Base-by-base conservation (phyloP, 2,888 invertebrate species). In the Shargacucullia verbasci region DNA sequence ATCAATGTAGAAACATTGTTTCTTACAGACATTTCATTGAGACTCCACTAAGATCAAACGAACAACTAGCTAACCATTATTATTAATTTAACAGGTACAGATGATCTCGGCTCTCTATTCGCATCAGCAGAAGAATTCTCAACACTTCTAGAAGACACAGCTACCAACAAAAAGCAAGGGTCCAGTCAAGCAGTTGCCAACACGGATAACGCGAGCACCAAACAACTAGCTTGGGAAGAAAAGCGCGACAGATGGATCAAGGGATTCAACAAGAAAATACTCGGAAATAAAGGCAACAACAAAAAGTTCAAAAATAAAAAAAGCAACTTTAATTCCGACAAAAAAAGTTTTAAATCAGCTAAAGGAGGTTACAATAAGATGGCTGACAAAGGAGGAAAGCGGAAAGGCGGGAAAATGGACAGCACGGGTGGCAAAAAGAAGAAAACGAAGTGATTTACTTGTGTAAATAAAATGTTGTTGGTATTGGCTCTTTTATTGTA, bases 121-220 rank as follows among this genome's bases (percentile, higher is more conserved):
- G 97, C 97, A 2, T 97, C 97, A 0, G 98, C 98, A 0, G 98
- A 98, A 86, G 96, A 98, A 89, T 99, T 99, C 92, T 96, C 98
- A 0, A 96, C 97, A 40, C 94, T 98, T 73, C 90, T 99, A 49
- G 98, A 99, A 87, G 97, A 98, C 59, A 97, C 97, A 44, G 97
- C 97, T 0, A 94, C 95, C 43, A 94, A 95, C 3, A 95, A 95
- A 77, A 94, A 94, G 20, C 94, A 94, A 62, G 94, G 94, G 0
- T 96, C 97, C 13, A 95, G 96, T 43, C 95, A 96, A 85, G 96
- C 95, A 0, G 92, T 97, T 9, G 95, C 96, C 2, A 97, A 97
- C 79, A 95, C 95, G 54, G 98, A 98, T 81, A 97, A 97, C 79
- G 95, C 98, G 0, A 96, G 97, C 74, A 89, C 89, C 6, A 97